These are phyloP conservation scores for Characodon lateralis DNA, from an alignment of 2,797 vertebrate species.

Conservation along the genomic window DNA sequence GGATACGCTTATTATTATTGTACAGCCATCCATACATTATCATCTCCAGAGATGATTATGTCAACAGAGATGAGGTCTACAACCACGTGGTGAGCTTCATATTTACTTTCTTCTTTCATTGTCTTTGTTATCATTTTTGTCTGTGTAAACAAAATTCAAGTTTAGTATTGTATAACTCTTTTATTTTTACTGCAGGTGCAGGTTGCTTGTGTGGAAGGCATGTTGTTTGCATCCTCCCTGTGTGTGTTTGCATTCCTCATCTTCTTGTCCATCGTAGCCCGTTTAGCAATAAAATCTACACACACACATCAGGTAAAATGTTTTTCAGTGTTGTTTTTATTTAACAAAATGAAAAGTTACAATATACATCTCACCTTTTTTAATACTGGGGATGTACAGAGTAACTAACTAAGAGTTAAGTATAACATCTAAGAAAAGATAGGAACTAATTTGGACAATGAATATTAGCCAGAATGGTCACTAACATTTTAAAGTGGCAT, in stretches of 20 bases:
- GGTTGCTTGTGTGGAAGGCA: neutral
- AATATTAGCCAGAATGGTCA: neutral
- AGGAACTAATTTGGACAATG: neutral
- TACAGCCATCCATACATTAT: too few species aligned
- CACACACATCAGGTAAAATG: slow-evolving; percentile 56
- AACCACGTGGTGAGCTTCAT: slow-evolving; percentile 25
- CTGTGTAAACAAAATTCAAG: neutral
- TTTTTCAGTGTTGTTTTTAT: neutral
- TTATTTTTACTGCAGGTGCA: slow-evolving; percentile 6
- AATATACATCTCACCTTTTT: neutral
- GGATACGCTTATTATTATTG: neutral
- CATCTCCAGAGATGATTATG: too few species aligned
- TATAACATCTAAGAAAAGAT: neutral
- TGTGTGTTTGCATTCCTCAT: slow-evolving; percentile 62
- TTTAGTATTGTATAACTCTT: neutral
- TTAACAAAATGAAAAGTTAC: neutral
- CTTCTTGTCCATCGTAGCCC: slow-evolving; percentile 53
- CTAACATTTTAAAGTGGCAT: neutral
- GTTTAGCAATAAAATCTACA: slow-evolving; percentile 67
- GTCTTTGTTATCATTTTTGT: neutral
- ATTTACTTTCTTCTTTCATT: neutral
- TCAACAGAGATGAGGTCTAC: too few species aligned
- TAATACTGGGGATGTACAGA: neutral
- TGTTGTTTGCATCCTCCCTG: slow-evolving; percentile 50
- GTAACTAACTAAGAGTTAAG: neutral